These are phyloP conservation scores for Hemichromis elongatus DNA, from an alignment of 2,113 vertebrate species.

Conservation along the genomic window DNA sequence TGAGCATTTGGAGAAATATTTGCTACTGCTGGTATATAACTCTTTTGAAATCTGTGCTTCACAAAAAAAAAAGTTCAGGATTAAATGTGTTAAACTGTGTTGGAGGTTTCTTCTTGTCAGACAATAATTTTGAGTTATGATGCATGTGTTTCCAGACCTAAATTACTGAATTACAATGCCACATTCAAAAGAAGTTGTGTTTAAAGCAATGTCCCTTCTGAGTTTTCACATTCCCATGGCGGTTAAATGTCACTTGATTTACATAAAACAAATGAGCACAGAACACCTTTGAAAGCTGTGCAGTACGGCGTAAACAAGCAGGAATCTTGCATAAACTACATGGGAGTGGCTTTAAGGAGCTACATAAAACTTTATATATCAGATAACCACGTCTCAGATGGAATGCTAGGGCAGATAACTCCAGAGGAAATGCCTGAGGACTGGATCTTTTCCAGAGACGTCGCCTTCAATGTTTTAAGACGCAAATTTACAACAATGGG, in stretches of 20 bases:
- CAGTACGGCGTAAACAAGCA: not conserved
- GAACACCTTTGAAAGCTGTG: not conserved
- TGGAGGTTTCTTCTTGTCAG: not conserved
- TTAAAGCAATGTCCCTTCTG: not conserved
- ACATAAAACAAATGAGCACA: conserved; percentile 6
- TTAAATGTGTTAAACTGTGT: not conserved
- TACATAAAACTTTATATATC: conserved; percentile 47
- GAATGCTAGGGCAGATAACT: conserved; percentile 63
- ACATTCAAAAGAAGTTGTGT: not conserved
- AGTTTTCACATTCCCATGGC: not conserved
- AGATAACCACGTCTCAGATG: conserved; percentile 54
- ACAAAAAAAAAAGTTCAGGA: not conserved
- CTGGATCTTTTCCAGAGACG: conserved; percentile 26
- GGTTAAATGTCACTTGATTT: not conserved
- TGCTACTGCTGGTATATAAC: not conserved
- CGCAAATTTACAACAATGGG: not conserved
- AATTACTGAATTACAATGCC: not conserved
- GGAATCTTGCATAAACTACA: not conserved
- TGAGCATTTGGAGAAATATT: conserved; percentile 9
- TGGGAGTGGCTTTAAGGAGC: not conserved
- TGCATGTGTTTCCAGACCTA: not conserved
- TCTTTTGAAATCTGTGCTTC: not conserved
- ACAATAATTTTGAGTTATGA: not conserved
- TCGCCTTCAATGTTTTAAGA: conserved; percentile 13
- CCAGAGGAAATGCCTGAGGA: conserved; percentile 70